These are phyloP conservation scores for Protaetia brevitarsis DNA, from an alignment of 1,140 invertebrate species.

Conservation along the genomic window DNA sequence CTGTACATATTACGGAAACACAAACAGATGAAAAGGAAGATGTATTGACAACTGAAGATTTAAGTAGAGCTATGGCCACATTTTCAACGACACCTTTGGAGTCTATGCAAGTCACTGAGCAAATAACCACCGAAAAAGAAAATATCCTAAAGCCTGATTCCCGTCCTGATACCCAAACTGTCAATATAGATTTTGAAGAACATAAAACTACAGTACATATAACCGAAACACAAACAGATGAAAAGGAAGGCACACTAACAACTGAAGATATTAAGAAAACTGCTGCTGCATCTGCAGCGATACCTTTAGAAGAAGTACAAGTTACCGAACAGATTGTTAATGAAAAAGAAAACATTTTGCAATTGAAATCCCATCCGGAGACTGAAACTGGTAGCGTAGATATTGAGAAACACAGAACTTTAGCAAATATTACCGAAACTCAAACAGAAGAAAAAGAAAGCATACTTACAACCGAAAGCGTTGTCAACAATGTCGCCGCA, in stretches of 20 bases:
- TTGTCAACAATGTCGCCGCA: conserved; percentile 35
- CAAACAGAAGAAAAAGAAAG: conserved; percentile 47
- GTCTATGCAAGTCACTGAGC: conserved; percentile 2
- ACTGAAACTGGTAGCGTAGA: conserved; percentile 39
- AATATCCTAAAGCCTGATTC: conserved; percentile 28
- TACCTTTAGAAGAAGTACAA: conserved; percentile 4
- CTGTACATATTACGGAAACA: conserved; percentile 46
- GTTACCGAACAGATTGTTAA: conserved; percentile 25
- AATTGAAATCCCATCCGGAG: not conserved
- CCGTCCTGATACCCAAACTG: conserved; percentile 43
- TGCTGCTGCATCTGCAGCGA: not conserved
- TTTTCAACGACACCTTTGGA: no score
- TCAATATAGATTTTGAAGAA: conserved; percentile 50
- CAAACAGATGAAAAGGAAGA: conserved; percentile 47
- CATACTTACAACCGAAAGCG: conserved; percentile 32
- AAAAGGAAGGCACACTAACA: conserved; percentile 42
- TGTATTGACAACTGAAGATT: conserved; percentile 27
- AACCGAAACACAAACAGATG: conserved; percentile 43
- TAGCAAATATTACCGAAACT: conserved; percentile 46
- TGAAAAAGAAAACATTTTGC: conserved; percentile 32
- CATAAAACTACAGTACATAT: conserved; percentile 42
- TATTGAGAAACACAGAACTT: conserved; percentile 45
- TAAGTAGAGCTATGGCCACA: not conserved
- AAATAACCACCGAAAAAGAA: conserved; percentile 30
- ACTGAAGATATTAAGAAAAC: not conserved